These are phyloP conservation scores for Pangasius krempfi DNA, from an alignment of 2,797 vertebrate genomes.

Conservation along the genomic window DNA sequence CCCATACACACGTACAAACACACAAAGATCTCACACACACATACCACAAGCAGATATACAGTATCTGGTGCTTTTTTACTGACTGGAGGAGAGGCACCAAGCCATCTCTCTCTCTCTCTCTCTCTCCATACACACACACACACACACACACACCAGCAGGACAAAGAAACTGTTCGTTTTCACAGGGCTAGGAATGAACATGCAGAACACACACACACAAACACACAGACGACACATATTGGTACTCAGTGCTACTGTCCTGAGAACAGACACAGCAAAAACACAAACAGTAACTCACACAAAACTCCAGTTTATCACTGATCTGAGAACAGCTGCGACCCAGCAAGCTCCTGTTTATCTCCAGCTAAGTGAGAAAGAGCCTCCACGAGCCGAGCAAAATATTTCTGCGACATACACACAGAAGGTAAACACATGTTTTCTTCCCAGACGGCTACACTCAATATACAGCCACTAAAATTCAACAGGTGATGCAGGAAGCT, in stretches of 20 bases:
- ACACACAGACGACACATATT: not conserved
- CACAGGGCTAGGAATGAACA: not conserved
- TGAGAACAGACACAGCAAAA: constrained; percentile 1
- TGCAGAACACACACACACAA: not conserved
- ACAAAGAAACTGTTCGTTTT: constrained; percentile 14
- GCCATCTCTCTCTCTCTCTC: not conserved
- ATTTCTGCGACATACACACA: constrained; percentile 9
- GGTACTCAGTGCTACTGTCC: not conserved
- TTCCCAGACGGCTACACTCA: not conserved
- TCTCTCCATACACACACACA: not conserved
- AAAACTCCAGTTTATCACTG: not conserved
- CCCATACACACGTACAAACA: not conserved
- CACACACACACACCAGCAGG: not conserved
- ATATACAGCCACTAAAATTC: not conserved
- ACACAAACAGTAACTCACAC: not conserved
- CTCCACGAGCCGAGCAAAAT: constrained; percentile 18
- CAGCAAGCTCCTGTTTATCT: not conserved
- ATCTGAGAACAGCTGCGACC: not conserved
- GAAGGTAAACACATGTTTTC: constrained; percentile 7
- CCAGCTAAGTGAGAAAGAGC: constrained; percentile 9
- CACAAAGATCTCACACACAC: constrained; percentile 3
- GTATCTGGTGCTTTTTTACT: not conserved
- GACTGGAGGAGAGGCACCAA: not conserved
- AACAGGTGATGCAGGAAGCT: constrained; percentile 40
- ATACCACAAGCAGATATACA: not conserved